These are phyloP conservation scores for Thymelicus lineola DNA, from an alignment of 2,888 invertebrate genomes.

Conservation along the genomic window DNA sequence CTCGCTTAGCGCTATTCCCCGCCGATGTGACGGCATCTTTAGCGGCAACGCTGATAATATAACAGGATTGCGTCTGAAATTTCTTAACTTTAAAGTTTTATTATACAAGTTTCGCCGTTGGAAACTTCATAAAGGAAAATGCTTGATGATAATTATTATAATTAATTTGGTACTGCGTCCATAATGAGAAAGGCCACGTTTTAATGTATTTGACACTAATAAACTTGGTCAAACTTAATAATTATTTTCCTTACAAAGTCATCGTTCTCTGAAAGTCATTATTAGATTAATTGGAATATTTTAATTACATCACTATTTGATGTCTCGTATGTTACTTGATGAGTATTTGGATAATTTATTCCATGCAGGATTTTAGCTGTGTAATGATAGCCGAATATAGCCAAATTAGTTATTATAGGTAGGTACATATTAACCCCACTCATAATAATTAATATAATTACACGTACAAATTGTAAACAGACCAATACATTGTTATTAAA, in stretches of 20 bases:
- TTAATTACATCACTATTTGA: neutral
- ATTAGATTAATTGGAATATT: neutral
- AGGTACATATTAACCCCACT: no score
- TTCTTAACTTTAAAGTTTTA: slow-evolving; percentile 34
- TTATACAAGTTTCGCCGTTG: slow-evolving; percentile 26
- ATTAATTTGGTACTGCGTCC: slow-evolving; percentile 25
- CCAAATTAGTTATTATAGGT: no score
- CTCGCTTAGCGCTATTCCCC: neutral
- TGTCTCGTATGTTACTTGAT: neutral
- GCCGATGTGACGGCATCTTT: neutral
- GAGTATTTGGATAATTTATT: no score
- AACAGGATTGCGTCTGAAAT: slow-evolving; percentile 27
- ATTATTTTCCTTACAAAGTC: slow-evolving; percentile 10
- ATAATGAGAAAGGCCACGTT: slow-evolving; percentile 12
- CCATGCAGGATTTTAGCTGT: no score
- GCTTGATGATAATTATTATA: slow-evolving; percentile 26
- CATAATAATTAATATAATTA: no score
- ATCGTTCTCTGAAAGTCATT: no score
- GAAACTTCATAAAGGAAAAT: slow-evolving; percentile 30
- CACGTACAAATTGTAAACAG: no score
- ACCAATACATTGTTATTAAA: no score
- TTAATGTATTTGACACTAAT: slow-evolving; percentile 18
- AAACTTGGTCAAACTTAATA: slow-evolving; percentile 7
- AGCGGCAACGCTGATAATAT: slow-evolving; percentile 16
- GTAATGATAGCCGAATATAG: no score